Evolutionary conservation across 2,113 vertebrate genomes (phyloP), one percentile per base, ranked within the genome.

Genomic region (Corapipo altera): DNA sequence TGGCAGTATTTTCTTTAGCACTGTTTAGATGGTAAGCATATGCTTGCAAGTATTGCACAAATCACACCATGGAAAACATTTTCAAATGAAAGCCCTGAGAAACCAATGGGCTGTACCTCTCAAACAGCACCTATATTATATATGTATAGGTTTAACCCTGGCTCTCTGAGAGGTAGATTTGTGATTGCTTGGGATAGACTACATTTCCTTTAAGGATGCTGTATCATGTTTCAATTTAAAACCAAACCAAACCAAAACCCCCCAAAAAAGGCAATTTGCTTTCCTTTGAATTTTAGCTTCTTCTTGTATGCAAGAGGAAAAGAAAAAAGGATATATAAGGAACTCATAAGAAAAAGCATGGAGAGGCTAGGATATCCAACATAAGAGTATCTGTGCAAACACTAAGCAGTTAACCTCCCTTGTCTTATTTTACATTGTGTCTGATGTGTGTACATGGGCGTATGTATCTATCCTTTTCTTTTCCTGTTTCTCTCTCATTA

Each of bases 401-500:
- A 51, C 27, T 59, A 23, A 83, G 37, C 8, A 18, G 8, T 55
- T 86, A 80, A 77, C 16, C 8, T 55, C 20, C 8, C 37, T 55
- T 69, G n/a, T 58, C 75, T 49, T 58, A 33, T 64, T 92, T 89
- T 93, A 13, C 43, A 54, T 52, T 74, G 21, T 82, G 51, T 39
- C 55, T 86, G 33, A 52, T 71, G 12, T 61, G 26, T 35, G 27
- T 46, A 28, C 19, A 70, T n/a, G 37, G 26, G 21, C 17, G 2
- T 69, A 61, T 1, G 4, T n/a, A 43, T 23, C n/a, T 33, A 69
- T 23, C 58, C 67, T 80, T 88, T 73, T 62, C 55, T 88, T 69
- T 93, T 95, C 91, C 94, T 86, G 32, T 93, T 93, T 67, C 37
- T 85, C 39, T 94, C 48, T 92, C 51, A 78, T 84, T 86, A 71